These are phyloP conservation scores for Baronia brevicornis DNA, from an alignment of 2,888 invertebrate genomes.

Conservation along the genomic window DNA sequence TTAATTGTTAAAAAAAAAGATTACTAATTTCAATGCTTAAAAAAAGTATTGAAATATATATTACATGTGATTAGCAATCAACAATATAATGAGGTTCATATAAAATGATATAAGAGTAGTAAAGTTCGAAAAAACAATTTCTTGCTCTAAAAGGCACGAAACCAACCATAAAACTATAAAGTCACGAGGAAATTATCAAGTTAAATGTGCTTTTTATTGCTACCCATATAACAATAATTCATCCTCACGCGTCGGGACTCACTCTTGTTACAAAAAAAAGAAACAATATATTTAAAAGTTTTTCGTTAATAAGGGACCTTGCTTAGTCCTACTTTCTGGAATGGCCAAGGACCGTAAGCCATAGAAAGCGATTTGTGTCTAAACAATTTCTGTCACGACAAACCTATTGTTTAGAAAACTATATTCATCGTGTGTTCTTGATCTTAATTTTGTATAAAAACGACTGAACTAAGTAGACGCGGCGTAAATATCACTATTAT, in stretches of 20 bases:
- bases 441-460: conserved; percentile 36
- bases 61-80: conserved; percentile 50
- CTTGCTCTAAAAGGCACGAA: conserved; percentile 44
- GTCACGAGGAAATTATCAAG: conserved; percentile 53
- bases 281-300: conserved; percentile 28
- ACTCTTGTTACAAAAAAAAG: conserved; percentile 26
- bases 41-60: too few species aligned
- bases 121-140: conserved; percentile 39
- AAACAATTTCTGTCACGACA: conserved; percentile 57
- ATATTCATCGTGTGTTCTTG: conserved; percentile 50
- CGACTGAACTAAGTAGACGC: neutral
- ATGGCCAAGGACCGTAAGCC: conserved; percentile 56
- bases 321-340: conserved; percentile 48
- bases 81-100: conserved; percentile 34
- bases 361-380: conserved; percentile 51
- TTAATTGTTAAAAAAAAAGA: too few species aligned
- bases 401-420: conserved; percentile 39
- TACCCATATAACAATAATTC: conserved; percentile 64
- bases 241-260: conserved; percentile 46
- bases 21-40: too few species aligned
- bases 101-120: conserved; percentile 47
- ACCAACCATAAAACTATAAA: conserved; percentile 62
- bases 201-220: conserved; percentile 53
- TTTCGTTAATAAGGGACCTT: conserved; percentile 46
- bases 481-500: too few species aligned